Base-by-base conservation (phyloP, 2,888 invertebrate species). In the Trachelus troglodyta region DNA sequence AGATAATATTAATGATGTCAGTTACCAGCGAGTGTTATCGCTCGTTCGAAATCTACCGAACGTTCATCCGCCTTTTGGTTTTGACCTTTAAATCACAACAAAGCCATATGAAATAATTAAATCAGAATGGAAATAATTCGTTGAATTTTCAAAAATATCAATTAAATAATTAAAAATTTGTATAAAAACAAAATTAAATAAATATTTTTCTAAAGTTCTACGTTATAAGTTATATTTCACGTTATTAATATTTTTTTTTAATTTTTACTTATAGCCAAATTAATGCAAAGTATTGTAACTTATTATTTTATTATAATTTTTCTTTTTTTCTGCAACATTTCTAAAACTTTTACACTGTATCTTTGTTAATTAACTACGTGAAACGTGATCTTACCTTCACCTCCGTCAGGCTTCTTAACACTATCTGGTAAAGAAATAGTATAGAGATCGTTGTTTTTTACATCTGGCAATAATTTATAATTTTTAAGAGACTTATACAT, bases 21-120 rank as follows among this genome's bases (percentile, higher is more conserved):
- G 56, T 71, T 33, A 89, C 89, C 90, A 80, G 90, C 82, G 69
- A 85, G 83, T 79, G 78, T 81, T 69, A 90, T 90, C 35, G 90
- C 90, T 69, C 80, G 82, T 83, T 90, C 90, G 69, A 90, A 90
- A 85, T 89, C 85, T 78, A 84, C 89, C 69, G 89, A 88, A 74
- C 85, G 86, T 74, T 84, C 88, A 82, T 83, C 83, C 80, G 80
- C 76, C 83, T 84, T 86, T 81, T 83, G 83, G 79, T 84, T 86
- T 79, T 88, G 87, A 83, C 86, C 90, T 90, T 78, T 56, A 56
- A 56, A 56, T 56, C 56, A 56, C 56, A 56, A 56, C 56, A 56
- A 56, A 56, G 56, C 23, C 56, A 56, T 23, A 56, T 56, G 9
- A 56, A 56, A 23, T 9, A 23, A 56, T 56, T 56, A 56, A 23